Percentiles rank a stretch among this genome's conserved stretches.
Evolutionary conservation across 2,888 invertebrate species (phyloP).

Genomic region (Ophion ventricosus): DNA sequence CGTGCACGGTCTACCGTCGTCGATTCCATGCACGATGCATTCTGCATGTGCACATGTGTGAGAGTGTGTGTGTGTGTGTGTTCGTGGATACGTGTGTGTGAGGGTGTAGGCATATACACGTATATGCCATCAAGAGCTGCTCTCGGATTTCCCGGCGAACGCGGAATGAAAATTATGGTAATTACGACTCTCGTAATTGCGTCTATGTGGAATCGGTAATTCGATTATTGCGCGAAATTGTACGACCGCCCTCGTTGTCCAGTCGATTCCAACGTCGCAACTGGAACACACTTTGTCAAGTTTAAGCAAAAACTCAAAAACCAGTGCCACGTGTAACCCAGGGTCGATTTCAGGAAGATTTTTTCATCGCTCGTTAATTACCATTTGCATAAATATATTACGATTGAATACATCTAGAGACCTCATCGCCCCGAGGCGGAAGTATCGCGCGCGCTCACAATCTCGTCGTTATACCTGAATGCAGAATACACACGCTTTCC

Average conservation of each 20-base stretch:
- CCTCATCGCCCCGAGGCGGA: slow-evolving; percentile 11
- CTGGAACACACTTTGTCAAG: background rate
- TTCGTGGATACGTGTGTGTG: too few relatives aligned
- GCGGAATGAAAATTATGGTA: slow-evolving; percentile 11
- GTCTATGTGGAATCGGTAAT: background rate
- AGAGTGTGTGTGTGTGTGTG: background rate
- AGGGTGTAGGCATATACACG: background rate
- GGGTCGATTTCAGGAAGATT: too few relatives aligned
- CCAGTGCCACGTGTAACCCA: too few relatives aligned
- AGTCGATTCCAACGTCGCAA: background rate
- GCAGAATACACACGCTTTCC: slow-evolving; percentile 28
- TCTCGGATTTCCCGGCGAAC: slow-evolving; percentile 55
- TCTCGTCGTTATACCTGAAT: slow-evolving; percentile 44
- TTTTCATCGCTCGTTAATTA: too few relatives aligned
- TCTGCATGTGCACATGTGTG: slow-evolving; percentile 21
- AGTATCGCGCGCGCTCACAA: background rate
- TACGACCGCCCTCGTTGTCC: background rate
- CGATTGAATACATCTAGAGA: background rate
- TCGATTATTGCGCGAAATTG: background rate
- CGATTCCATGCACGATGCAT: slow-evolving; percentile 43
- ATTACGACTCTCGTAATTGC: background rate
- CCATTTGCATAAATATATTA: background rate
- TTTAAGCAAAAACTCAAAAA: too few relatives aligned
- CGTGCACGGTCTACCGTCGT: slow-evolving; percentile 10
- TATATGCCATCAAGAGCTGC: background rate